Evolutionary conservation across 2,888 invertebrate genomes (phyloP).

Genomic region (Volucella zonaria): DNA sequence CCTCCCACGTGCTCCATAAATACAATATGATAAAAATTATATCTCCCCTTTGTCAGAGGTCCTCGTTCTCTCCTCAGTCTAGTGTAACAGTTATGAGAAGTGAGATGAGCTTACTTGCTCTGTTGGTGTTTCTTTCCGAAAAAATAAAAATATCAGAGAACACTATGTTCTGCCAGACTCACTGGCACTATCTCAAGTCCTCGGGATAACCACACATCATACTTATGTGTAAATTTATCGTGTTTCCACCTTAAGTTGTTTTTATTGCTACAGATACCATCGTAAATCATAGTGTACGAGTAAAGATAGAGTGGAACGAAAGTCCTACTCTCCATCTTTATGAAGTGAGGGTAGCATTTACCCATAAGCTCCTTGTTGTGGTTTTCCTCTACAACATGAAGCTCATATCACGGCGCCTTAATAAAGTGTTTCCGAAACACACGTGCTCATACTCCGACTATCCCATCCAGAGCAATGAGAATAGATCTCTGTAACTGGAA

Average conservation of each 20-base stretch:
- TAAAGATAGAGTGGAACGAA: slow-evolving; percentile 31
- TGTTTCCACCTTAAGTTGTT: slow-evolving; percentile 72
- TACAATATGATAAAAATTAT: no score
- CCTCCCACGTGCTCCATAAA: no score
- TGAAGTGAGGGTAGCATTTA: slow-evolving; percentile 34
- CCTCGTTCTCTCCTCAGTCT: no score
- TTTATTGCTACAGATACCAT: slow-evolving; percentile 61
- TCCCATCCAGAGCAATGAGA: slow-evolving; percentile 36
- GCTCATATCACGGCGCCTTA: slow-evolving; percentile 20
- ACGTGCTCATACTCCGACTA: neutral
- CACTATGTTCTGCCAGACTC: neutral
- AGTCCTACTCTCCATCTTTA: slow-evolving; percentile 39
- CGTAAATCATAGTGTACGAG: slow-evolving; percentile 33
- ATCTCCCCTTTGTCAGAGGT: no score
- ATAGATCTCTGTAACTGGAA: neutral
- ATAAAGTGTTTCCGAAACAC: slow-evolving; percentile 50
- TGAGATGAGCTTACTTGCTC: no score
- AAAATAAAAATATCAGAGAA: no score
- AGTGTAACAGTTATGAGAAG: no score
- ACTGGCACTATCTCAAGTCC: slow-evolving; percentile 24
- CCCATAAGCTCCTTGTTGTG: slow-evolving; percentile 57
- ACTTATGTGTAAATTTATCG: slow-evolving; percentile 72
- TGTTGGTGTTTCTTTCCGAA: no score
- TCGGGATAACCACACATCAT: slow-evolving; percentile 69
- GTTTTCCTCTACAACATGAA: slow-evolving; percentile 30